Conservation (phyloP, 2,113 vertebrate genomes). For the Passer montanus region DNA sequence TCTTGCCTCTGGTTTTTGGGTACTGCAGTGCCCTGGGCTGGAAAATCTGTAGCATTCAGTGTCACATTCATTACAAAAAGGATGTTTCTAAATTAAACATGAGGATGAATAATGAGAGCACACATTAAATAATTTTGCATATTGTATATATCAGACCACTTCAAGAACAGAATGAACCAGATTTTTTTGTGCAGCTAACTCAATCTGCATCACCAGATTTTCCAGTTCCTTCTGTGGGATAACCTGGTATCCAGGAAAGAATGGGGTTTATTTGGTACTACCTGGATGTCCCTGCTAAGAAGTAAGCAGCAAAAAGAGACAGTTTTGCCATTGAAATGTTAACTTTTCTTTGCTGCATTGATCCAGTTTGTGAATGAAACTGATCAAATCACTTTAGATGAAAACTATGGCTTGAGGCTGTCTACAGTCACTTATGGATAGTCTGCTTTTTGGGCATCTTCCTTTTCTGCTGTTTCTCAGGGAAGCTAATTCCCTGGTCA, state of each 20-base stretch:
- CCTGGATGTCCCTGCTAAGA: not conserved
- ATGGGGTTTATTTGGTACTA: not conserved
- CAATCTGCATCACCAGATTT: not conserved
- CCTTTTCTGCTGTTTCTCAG: not conserved
- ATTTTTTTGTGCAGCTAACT: not conserved
- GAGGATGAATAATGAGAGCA: constrained; percentile 24
- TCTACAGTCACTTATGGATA: not conserved
- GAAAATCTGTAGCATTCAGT: not conserved
- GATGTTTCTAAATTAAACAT: constrained; percentile 41
- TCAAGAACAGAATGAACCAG: constrained; percentile 4
- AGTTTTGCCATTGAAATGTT: not conserved
- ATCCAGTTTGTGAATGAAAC: not conserved
- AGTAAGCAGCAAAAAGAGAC: not conserved
- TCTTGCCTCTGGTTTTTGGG: not conserved
- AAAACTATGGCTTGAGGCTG: not conserved
- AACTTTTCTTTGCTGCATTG: not conserved
- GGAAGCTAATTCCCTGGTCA: not conserved
- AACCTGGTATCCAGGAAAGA: not conserved
- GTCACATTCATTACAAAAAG: constrained; percentile 23
- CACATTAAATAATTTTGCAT: constrained; percentile 24
- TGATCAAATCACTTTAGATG: not conserved
- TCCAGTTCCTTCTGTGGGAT: not conserved
- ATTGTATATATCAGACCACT: constrained; percentile 39
- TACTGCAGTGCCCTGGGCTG: not conserved
- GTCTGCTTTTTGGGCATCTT: not conserved